These are phyloP conservation scores for Callinectes sapidus DNA, from an alignment of 2,888 invertebrate species.

Conservation along the genomic window DNA sequence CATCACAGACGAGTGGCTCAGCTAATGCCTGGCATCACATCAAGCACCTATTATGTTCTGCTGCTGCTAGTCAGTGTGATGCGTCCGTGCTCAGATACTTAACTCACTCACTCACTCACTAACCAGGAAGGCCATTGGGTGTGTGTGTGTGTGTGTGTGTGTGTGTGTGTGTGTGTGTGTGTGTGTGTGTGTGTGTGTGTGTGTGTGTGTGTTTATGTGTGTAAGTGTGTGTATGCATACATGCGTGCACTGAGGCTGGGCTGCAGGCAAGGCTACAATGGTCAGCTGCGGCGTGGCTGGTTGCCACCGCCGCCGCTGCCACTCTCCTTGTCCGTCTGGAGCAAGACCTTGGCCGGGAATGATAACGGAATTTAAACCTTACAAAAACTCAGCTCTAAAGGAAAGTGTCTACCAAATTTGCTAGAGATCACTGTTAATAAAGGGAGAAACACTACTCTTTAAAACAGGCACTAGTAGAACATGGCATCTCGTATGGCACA, in stretches of 20 bases:
- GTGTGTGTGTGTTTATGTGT: constrained; percentile 2
- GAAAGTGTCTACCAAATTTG: background rate
- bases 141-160: constrained; percentile 6
- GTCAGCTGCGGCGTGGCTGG: background rate
- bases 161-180: constrained; percentile 13
- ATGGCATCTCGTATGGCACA: constrained; percentile 26
- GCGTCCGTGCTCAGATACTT: background rate
- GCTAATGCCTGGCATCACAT: background rate
- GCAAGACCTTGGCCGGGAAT: background rate
- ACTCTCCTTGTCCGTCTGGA: background rate
- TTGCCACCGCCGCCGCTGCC: background rate
- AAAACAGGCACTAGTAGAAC: constrained; percentile 28
- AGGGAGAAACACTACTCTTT: constrained; percentile 6
- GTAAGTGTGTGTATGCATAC: constrained; percentile 1
- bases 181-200: constrained; percentile 16
- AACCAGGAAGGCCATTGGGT: background rate
- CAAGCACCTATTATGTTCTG: background rate
- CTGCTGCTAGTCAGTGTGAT: background rate
- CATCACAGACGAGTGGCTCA: constrained; percentile 5
- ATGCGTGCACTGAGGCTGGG: constrained; percentile 19
- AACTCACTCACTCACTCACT: constrained; percentile 8
- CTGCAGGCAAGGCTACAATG: background rate
- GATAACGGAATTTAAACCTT: background rate
- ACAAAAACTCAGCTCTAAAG: background rate
- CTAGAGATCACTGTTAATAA: constrained; percentile 35